Evolutionary conservation across 1,140 invertebrate species (phyloP), one percentile per base, ranked within the genome.

Genomic region (Heliothis virescens): DNA sequence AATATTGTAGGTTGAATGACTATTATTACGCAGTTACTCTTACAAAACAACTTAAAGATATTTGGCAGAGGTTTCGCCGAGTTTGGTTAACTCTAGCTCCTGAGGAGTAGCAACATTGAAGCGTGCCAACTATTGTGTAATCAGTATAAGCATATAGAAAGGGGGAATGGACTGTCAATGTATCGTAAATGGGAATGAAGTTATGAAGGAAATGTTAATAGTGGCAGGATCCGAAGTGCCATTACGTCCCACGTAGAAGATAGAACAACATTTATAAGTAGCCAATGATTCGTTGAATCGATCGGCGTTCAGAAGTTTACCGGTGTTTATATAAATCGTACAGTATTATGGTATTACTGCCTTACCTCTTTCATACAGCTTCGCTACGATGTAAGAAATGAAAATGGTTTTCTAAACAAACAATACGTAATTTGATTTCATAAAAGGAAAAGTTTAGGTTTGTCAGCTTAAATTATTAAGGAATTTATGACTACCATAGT

Each of bases 31-130:
- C n/a, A 71, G 71, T 52, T 63, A 74, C 63, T 80, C 85, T 89
- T 83, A 83, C 79, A 89, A 90, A 91, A 91, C 88, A 91, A 91
- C 87, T 91, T 86, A 83, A 88, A 85, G 88, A 90, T 87, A 91
- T 90, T 92, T 92, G 91, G 91, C 91, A 90, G 84, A 82, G 89
- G 83, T 87, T 88, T 86, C 84, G 91, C 90, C 87, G 91, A 91
- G 87, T 88, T 86, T 65, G 89, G 84, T 87, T 89, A 75, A 76
- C 41, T 63, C 53, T 62, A 71, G 67, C 65, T 69, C 52, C 60
- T 81, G 52, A 79, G 71, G 60, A 53, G 52, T 47, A 50, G 71
- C 75, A 86, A 83, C 85, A 83, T 87, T 82, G 84, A 86, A 83
- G 80, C 71, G 75, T 90, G 90, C 89, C 90, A 92, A 91, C 60